Percentiles rank a stretch among this genome's conserved stretches.
Evolutionary conservation across 2,113 vertebrate species (phyloP).

Genomic region (Choloepus hoffmanni): DNA sequence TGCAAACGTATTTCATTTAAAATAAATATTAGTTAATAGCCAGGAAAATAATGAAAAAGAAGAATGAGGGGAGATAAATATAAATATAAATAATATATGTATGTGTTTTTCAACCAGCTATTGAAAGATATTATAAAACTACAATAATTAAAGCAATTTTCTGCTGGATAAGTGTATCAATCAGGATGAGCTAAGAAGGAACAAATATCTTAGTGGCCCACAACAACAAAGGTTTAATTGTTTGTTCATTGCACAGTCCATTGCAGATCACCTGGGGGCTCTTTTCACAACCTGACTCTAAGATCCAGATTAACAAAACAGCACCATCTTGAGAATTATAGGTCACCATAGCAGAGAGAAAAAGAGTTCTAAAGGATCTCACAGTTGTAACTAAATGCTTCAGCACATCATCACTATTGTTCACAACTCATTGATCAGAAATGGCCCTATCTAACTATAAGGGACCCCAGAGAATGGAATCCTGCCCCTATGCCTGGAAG

Average conservation of each 20-base stretch:
- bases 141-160: conserved; percentile 4
- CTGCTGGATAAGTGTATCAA: not conserved
- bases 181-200: not conserved
- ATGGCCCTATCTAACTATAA: not conserved
- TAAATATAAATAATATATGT: not conserved
- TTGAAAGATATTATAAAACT: not conserved
- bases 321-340: not conserved
- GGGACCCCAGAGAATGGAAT: not conserved
- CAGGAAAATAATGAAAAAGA: not conserved
- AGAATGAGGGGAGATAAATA: not conserved
- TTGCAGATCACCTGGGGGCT: not conserved
- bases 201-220: not conserved
- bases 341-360: not conserved
- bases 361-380: not conserved
- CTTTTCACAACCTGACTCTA: not conserved
- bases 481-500: not conserved
- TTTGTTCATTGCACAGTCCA: not conserved
- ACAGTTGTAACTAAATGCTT: not conserved
- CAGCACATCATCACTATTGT: not conserved
- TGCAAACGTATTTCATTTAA: not conserved
- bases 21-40: not conserved
- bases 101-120: not conserved
- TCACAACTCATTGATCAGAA: not conserved
- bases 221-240: not conserved
- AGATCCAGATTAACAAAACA: not conserved